These are phyloP conservation scores for human (Homo sapiens) DNA, from an alignment of 2,113 vertebrate genomes.

Conservation along the genomic window DNA sequence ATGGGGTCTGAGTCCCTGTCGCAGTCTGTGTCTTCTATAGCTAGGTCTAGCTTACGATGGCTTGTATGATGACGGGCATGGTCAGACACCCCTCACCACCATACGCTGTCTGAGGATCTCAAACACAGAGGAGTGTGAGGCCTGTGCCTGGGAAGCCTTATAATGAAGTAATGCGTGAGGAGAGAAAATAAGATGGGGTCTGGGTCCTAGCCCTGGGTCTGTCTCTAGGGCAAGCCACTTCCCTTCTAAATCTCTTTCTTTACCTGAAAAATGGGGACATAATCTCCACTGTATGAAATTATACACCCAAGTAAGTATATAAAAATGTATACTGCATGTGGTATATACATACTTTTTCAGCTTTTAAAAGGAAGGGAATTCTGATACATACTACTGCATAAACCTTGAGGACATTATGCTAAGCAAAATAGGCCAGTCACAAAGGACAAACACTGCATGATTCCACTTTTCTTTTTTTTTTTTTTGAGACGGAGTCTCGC, in stretches of 20 bases:
- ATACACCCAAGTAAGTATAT: not conserved
- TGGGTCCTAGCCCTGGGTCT: not conserved
- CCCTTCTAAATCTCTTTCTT: not conserved
- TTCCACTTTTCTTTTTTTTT: not conserved
- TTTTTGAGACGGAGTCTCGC: too few relatives aligned
- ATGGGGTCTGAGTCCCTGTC: not conserved
- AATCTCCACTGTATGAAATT: not conserved
- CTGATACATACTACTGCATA: not conserved
- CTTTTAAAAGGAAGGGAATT: not conserved
- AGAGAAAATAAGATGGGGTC: not conserved
- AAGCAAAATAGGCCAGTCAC: not conserved
- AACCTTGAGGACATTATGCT: not conserved
- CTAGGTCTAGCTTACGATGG: not conserved
- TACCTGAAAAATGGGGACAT: not conserved
- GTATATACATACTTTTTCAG: not conserved
- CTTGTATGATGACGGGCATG: fast-evolving
- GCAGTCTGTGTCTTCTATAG: not conserved
- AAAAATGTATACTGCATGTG: not conserved
- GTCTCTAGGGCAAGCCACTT: not conserved
- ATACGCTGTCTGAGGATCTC: not conserved
- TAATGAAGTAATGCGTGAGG: not conserved
- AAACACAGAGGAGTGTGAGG: not conserved
- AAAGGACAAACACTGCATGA: not conserved
- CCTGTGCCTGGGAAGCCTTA: not conserved
- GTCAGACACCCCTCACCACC: not conserved